phyloP scores from a whole-genome alignment of 2,888 invertebrate species.

The Thymelicus lineola region DNA sequence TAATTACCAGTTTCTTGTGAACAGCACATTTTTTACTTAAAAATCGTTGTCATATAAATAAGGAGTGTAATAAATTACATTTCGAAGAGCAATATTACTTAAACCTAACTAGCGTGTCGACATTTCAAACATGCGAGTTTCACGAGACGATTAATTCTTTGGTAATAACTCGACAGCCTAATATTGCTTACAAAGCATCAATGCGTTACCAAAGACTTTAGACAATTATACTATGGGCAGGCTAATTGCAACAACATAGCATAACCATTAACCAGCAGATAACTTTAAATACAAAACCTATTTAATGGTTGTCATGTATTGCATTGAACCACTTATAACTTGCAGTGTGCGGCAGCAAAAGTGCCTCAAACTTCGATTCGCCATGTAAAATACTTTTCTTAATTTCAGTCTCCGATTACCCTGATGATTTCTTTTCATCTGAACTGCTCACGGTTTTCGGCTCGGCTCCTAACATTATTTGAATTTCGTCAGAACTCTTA shows the following conservation, averaged over 20 bases:
- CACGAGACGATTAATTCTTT: constrained; percentile 59
- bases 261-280: background rate
- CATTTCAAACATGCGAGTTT: constrained; percentile 38
- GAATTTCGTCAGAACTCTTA: constrained; percentile 88
- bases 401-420: constrained; percentile 59
- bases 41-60: constrained; percentile 37
- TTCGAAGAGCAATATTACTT: constrained; percentile 38
- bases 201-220: constrained; percentile 50
- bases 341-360: constrained; percentile 11
- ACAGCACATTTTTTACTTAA: background rate
- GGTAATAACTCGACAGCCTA: constrained; percentile 54
- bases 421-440: constrained; percentile 71
- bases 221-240: constrained; percentile 41
- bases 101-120: constrained; percentile 43
- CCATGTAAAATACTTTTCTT: constrained; percentile 58
- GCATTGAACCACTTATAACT: constrained; percentile 1
- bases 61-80: constrained; percentile 34
- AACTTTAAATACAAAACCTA: constrained; percentile 7
- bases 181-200: constrained; percentile 52
- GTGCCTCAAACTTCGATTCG: constrained; percentile 47
- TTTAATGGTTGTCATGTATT: constrained; percentile 6
- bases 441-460: constrained; percentile 52
- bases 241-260: background rate
- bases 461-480: constrained; percentile 75
- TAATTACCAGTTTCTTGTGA: background rate